Evolutionary conservation across 1,140 invertebrate species (phyloP).

Genomic region (Apis mellifera): DNA sequence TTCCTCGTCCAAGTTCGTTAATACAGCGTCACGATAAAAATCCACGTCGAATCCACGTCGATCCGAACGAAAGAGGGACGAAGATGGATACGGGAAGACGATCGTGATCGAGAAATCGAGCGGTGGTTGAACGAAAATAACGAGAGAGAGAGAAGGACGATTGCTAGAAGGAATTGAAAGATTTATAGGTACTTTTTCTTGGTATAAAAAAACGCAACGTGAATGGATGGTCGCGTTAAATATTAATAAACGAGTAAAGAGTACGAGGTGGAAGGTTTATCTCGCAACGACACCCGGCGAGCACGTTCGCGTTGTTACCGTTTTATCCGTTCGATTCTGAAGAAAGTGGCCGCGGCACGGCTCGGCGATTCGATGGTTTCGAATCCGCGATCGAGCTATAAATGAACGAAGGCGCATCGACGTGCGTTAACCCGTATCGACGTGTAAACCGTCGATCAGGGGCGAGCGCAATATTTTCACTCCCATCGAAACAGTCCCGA

Average conservation of each 20-base stretch:
- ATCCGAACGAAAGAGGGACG: slow-evolving; percentile 25
- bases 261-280: slow-evolving; percentile 24
- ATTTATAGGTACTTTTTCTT: slow-evolving; percentile 3
- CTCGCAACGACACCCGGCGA: neutral
- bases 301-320: slow-evolving; percentile 28
- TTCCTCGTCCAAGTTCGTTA: slow-evolving; percentile 58
- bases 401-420: slow-evolving; percentile 8
- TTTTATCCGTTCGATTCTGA: slow-evolving; percentile 10
- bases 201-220: slow-evolving; percentile 9
- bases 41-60: slow-evolving; percentile 59
- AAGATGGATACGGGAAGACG: neutral
- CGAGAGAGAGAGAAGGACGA: neutral
- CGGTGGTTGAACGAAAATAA: neutral
- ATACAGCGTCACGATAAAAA: slow-evolving; percentile 67
- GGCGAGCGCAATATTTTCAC: slow-evolving; percentile 9
- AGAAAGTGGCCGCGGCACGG: neutral
- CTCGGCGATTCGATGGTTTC: slow-evolving; percentile 20
- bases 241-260: slow-evolving; percentile 54
- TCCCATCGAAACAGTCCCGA: neutral
- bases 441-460: slow-evolving; percentile 10
- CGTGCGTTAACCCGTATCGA: neutral
- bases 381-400: slow-evolving; percentile 30
- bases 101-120: neutral
- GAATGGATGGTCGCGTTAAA: slow-evolving; percentile 51
- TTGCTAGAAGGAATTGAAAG: slow-evolving; percentile 29